These are phyloP conservation scores for Mobula birostris DNA, from an alignment of 2,113 vertebrate genomes.

Conservation along the genomic window DNA sequence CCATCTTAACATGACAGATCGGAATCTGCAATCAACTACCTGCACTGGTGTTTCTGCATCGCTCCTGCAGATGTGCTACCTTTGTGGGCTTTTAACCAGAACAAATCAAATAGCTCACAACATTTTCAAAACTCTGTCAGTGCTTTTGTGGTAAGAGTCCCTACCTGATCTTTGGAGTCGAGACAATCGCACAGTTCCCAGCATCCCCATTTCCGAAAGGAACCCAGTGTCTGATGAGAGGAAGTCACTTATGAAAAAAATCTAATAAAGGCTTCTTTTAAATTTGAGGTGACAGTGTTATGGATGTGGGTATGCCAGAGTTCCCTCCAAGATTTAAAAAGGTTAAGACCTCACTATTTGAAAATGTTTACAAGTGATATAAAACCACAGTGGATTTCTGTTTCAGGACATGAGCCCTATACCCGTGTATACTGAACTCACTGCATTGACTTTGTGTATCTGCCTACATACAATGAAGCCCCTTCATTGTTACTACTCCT, in stretches of 20 bases:
- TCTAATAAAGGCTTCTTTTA: conserved; percentile 35
- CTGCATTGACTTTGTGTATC: background rate
- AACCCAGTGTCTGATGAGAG: conserved; percentile 38
- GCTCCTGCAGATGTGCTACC: background rate
- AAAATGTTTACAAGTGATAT: background rate
- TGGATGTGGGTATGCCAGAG: conserved; percentile 19
- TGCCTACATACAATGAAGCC: background rate
- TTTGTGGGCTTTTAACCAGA: conserved; percentile 8
- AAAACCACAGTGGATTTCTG: background rate
- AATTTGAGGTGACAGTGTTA: conserved; percentile 37
- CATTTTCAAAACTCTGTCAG: conserved; percentile 37
- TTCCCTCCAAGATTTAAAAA: conserved; percentile 14
- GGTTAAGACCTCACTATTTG: background rate
- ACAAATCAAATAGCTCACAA: conserved; percentile 30
- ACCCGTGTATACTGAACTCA: background rate
- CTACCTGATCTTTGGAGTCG: conserved; percentile 38
- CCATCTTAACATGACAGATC: background rate
- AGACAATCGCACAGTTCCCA: conserved; percentile 35
- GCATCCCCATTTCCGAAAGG: conserved; percentile 35
- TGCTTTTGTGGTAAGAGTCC: conserved; percentile 27
- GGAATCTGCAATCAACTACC: background rate
- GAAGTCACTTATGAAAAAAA: conserved; percentile 38
- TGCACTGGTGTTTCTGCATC: background rate
- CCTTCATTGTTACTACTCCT: conserved; percentile 9
- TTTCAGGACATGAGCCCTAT: background rate